Evolutionary conservation across 2,888 invertebrate genomes (phyloP).

Genomic region (Ormyrus pomaceus): DNA sequence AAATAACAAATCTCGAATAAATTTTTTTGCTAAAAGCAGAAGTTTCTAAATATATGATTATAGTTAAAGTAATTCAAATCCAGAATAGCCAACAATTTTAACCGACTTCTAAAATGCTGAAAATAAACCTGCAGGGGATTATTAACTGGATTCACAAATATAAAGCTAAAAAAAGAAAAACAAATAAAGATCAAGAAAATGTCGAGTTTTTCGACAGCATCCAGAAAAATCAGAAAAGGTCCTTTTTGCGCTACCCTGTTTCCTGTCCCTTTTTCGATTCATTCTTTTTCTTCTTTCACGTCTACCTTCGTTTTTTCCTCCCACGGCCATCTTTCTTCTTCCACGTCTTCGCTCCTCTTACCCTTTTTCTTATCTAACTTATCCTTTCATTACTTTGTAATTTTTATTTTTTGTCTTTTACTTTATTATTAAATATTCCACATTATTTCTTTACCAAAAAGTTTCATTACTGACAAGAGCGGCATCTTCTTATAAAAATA

Average conservation of each 20-base stretch:
- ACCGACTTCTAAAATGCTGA: too few relatives aligned
- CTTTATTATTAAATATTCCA: conserved; percentile 1
- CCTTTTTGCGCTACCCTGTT: conserved; percentile 2
- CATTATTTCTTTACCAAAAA: too few relatives aligned
- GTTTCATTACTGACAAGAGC: too few relatives aligned
- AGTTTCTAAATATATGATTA: too few relatives aligned
- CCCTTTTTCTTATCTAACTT: conserved; percentile 10
- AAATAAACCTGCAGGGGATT: too few relatives aligned
- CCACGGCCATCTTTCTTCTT: conserved; percentile 32
- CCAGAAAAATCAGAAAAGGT: conserved; percentile 11
- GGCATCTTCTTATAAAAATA: too few relatives aligned
- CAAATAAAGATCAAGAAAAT: neutral
- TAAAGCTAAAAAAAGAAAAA: neutral
- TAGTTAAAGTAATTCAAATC: too few relatives aligned
- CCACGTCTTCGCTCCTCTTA: conserved; percentile 3
- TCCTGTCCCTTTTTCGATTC: conserved; percentile 37
- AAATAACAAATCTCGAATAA: too few relatives aligned
- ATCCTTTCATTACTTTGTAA: neutral
- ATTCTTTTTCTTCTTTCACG: conserved; percentile 44
- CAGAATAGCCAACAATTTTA: too few relatives aligned
- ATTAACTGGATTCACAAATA: neutral
- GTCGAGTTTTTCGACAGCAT: neutral
- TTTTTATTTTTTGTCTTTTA: conserved; percentile 5
- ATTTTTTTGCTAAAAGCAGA: too few relatives aligned
- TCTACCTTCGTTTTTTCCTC: conserved; percentile 37